Conservation (phyloP, 2,888 invertebrate genomes). For the Standfussiana lucernea region DNA sequence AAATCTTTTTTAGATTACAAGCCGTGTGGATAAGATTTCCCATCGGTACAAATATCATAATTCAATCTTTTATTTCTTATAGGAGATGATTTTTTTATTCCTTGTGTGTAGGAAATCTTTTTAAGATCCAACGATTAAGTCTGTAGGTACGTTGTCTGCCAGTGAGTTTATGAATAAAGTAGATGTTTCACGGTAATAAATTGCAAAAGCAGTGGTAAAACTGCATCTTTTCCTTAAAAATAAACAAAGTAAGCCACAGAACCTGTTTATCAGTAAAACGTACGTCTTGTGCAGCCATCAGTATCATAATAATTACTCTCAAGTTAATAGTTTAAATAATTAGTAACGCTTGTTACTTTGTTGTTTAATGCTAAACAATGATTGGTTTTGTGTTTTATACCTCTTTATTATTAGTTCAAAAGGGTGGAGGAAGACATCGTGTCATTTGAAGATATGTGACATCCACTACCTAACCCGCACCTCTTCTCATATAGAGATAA, state of each 20-base stretch:
- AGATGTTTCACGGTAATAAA: neutral
- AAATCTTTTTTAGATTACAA: too few relatives aligned
- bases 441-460: neutral
- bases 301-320: neutral
- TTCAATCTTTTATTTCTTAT: neutral
- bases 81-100: neutral
- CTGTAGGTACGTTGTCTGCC: neutral
- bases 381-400: neutral
- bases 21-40: too few relatives aligned
- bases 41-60: too few relatives aligned
- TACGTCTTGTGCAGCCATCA: neutral
- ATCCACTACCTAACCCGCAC: neutral
- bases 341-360: conserved; percentile 5
- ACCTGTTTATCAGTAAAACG: neutral
- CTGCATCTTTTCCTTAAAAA: neutral
- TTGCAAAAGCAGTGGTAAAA: neutral
- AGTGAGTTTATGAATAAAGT: neutral
- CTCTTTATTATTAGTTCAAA: neutral
- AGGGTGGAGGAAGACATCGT: neutral
- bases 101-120: neutral
- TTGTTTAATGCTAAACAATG: neutral
- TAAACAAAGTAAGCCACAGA: neutral
- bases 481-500: neutral
- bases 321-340: conserved; percentile 26
- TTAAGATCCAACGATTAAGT: neutral